Evolutionary conservation across 2,888 invertebrate genomes (phyloP), one percentile per base, ranked within the genome.

Genomic region (Limnephilus marmoratus): DNA sequence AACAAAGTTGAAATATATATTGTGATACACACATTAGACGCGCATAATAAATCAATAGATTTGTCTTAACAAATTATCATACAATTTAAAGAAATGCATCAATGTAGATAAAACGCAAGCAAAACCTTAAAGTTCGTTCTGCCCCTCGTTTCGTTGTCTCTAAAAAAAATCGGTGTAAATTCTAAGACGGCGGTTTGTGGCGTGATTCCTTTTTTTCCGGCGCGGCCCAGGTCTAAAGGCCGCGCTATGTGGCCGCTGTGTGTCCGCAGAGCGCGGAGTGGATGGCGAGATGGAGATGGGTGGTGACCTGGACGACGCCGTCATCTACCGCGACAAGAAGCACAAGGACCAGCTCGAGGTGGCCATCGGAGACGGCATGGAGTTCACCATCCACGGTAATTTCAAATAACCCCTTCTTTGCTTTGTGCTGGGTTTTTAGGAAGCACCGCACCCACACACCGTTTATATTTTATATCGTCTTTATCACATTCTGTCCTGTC

Each of bases 291-390:
- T 97, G 94, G 97, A 97, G 94, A 96, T 97, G 94, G 97, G 97
- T 93, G 96, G 96, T 87, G 97, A 97, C 94, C 96, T 98, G 94
- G 98, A 98, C 93, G 98, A 98, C 95, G 98, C 98, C 91, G 97
- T 98, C 94, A 97, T 98, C 94, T 98, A 98, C 95, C 97, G 98
- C 95, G 98, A 98, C 94, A 98, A 98, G 95, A 98, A 98, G 95
- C 97, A 98, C 94, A 98, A 98, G 96, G 98, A 98, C 95, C 98
- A 98, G 95, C 97, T 98, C 94, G 98, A 99, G 96, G 98, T 98
- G 94, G 98, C 98, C 93, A 98, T 98, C 94, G 98, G 98, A 88
- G 98, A 98, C 95, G 98, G 98, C 94, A 98, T 98, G 98, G 98
- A 98, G 95, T 98, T 98, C 95, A 98, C 98, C 90, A 98, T 98